Evolutionary conservation across 1,140 invertebrate species (phyloP).

Genomic region (Hestina assimilis): DNA sequence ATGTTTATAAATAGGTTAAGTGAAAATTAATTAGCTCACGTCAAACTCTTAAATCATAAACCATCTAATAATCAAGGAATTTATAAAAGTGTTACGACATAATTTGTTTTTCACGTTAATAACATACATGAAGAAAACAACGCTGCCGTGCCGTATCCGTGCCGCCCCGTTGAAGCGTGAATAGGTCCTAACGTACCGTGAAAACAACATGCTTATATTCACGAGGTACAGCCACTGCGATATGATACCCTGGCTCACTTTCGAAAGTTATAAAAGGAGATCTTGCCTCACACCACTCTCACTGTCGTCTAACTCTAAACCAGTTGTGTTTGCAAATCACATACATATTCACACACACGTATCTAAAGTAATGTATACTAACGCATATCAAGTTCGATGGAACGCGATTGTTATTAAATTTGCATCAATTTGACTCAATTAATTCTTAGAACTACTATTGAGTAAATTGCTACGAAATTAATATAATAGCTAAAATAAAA

Average conservation of each 20-base stretch:
- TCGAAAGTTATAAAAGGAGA: slow-evolving; percentile 40
- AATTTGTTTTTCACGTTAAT: slow-evolving; percentile 3
- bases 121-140: slow-evolving; percentile 2
- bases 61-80: not conserved
- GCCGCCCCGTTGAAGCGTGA: slow-evolving; percentile 28
- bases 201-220: slow-evolving; percentile 34
- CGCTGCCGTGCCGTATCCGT: slow-evolving; percentile 11
- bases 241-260: slow-evolving; percentile 37
- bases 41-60: no score
- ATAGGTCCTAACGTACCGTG: slow-evolving; percentile 31
- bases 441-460: not conserved
- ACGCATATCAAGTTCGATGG: slow-evolving; percentile 13
- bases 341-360: slow-evolving; percentile 17
- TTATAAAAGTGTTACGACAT: not conserved
- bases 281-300: slow-evolving; percentile 36
- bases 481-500: not conserved
- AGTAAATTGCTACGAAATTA: not conserved
- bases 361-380: slow-evolving; percentile 15
- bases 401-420: slow-evolving; percentile 11
- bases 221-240: slow-evolving; percentile 18
- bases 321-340: slow-evolving; percentile 34
- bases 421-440: slow-evolving; percentile 10
- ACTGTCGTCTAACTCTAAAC: slow-evolving; percentile 33
- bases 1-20: no score
- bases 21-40: no score